Evolutionary conservation across 2,888 invertebrate species (phyloP), one percentile per base, ranked within the genome.

Genomic region (Lagria hirta): DNA sequence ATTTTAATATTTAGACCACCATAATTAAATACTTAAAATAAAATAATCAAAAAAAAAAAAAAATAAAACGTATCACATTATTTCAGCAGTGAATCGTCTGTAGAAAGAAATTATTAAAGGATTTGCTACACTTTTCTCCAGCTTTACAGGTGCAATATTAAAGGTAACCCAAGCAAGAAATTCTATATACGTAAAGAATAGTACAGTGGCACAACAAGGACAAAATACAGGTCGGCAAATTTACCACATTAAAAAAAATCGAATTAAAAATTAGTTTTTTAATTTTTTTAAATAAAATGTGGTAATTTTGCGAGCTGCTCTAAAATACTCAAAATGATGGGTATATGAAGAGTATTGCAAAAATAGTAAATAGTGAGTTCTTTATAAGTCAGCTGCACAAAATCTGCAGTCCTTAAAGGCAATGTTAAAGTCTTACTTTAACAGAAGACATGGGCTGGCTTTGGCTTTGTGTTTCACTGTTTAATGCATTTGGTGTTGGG

Each of bases 391-490:
- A 47, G n/a, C n/a, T n/a, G n/a, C n/a, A n/a, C n/a, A n/a, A n/a
- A n/a, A n/a, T n/a, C n/a, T n/a, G n/a, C n/a, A n/a, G n/a, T n/a
- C n/a, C n/a, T n/a, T n/a, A n/a, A n/a, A n/a, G 47, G 47, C 36
- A 47, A n/a, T n/a, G n/a, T n/a, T n/a, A n/a, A n/a, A 42, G 33
- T 47, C 70, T 71, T 71, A 72, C 71, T 72, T 71, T 70, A 60
- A 66, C 52, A 43, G 64, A 58, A 58, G 52, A 49, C 51, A 54
- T 48, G 30, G 52, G 45, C 40, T 62, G 60, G 57, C 64, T 65
- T 37, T 62, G 60, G 57, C 64, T 65, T 54, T 62, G 62, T 54
- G 57, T 57, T 56, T 61, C 64, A 53, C 59, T 59, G 54, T 59
- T 46, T 54, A 58, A 48, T 43, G 55, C 49, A 47, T 58, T 57